These are phyloP conservation scores for Celastrina argiolus DNA, from an alignment of 2,888 invertebrate genomes.

Conservation along the genomic window DNA sequence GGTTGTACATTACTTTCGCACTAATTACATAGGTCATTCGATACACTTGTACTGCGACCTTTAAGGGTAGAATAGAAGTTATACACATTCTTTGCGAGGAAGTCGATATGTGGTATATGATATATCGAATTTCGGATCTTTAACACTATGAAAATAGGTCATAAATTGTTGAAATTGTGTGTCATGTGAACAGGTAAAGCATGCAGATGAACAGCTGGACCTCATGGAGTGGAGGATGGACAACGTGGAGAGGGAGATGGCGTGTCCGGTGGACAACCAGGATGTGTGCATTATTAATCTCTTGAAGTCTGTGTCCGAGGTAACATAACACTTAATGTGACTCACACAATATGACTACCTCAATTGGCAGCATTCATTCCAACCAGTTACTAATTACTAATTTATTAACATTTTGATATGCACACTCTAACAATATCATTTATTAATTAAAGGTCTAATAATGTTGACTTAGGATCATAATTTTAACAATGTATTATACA, in stretches of 20 bases:
- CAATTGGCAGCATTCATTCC: background rate
- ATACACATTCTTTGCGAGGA: no score
- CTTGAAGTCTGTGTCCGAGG: constrained; percentile 86
- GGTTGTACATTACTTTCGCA: background rate
- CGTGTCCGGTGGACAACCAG: constrained; percentile 68
- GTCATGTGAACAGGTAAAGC: constrained; percentile 77
- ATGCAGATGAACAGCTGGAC: constrained; percentile 84
- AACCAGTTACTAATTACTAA: no score
- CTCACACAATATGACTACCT: background rate
- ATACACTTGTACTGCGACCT: background rate
- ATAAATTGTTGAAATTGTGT: background rate
- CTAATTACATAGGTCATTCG: background rate
- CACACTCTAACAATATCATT: no score
- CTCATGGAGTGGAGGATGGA: constrained; percentile 86
- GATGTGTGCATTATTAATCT: constrained; percentile 85
- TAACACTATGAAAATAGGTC: no score
- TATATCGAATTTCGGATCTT: no score
- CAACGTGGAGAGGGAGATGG: constrained; percentile 82
- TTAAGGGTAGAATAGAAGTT: background rate
- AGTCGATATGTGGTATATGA: no score
- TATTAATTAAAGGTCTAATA: no score
- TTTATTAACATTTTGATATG: no score
- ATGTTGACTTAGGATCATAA: no score
- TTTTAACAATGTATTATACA: no score
- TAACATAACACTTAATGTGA: background rate